Percentiles rank a stretch among this genome's conserved stretches.
Evolutionary conservation across 2,888 invertebrate genomes (phyloP).

Genomic region (Drosophila villosipedis): DNA sequence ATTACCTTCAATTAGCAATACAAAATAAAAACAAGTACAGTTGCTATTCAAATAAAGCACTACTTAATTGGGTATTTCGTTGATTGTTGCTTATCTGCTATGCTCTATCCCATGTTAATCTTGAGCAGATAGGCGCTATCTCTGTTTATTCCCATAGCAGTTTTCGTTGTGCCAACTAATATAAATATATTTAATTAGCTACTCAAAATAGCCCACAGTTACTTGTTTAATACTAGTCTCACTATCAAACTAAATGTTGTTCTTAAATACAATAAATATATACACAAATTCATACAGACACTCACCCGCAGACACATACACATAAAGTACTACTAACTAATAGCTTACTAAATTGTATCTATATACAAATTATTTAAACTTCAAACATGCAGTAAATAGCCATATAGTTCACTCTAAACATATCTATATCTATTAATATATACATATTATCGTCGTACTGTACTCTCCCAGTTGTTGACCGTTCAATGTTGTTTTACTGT

Average conservation of each 20-base stretch:
- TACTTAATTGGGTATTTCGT: not conserved
- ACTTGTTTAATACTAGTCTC: conserved; percentile 46
- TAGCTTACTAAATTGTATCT: conserved; percentile 7
- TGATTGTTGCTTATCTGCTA: conserved; percentile 10
- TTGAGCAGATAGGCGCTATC: conserved; percentile 3
- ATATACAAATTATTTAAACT: conserved; percentile 9
- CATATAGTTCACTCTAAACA: conserved; percentile 17
- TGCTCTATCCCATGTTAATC: not conserved
- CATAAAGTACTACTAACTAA: conserved; percentile 23
- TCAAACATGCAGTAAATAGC: conserved; percentile 16
- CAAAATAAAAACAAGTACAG: not conserved
- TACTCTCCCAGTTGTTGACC: conserved; percentile 55
- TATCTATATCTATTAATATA: conserved; percentile 8
- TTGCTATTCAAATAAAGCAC: not conserved
- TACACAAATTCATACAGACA: conserved; percentile 10
- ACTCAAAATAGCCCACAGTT: conserved; percentile 37
- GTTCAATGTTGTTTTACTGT: conserved; percentile 68
- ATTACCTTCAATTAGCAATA: not conserved
- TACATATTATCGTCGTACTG: conserved; percentile 51
- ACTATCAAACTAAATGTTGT: conserved; percentile 63
- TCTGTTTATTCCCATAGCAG: conserved; percentile 5
- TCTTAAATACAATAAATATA: conserved; percentile 27
- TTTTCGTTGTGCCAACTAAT: conserved; percentile 48
- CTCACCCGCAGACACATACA: conserved; percentile 10
- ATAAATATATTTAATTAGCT: conserved; percentile 17